Percentiles rank a stretch among this genome's conserved stretches.
phyloP scores from a whole-genome alignment of 2,113 vertebrate species.

The Thunnus maccoyii region DNA sequence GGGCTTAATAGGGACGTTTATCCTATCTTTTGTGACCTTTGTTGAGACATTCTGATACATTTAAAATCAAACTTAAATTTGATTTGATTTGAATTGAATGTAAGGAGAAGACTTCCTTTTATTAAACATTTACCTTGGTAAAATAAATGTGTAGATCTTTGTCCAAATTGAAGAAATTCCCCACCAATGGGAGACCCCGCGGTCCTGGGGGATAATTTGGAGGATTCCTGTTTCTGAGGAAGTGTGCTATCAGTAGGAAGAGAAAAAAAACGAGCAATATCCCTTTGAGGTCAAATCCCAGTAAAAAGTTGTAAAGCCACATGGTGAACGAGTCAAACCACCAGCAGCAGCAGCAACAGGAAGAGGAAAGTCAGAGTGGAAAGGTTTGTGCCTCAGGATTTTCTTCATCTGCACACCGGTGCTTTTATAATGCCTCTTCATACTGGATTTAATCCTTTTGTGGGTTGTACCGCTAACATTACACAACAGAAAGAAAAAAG shows the following conservation, averaged over 20 bases:
- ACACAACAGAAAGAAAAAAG: too few species aligned
- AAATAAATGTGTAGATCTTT: conserved; percentile 74
- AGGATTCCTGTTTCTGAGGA: conserved; percentile 77
- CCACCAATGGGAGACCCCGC: conserved; percentile 78
- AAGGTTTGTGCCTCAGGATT: not conserved
- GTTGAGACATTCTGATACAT: too few species aligned
- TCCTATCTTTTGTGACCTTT: too few species aligned
- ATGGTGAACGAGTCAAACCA: conserved; percentile 48
- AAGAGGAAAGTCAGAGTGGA: not conserved
- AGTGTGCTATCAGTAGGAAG: conserved; percentile 79
- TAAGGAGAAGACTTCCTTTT: not conserved
- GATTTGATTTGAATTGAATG: too few species aligned
- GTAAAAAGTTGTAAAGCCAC: conserved; percentile 70
- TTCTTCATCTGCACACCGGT: not conserved
- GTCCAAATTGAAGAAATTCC: conserved; percentile 73
- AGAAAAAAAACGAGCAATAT: conserved; percentile 75
- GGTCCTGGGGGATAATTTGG: conserved; percentile 85
- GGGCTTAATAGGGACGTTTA: too few species aligned
- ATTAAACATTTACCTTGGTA: conserved; percentile 61
- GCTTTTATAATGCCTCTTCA: not conserved
- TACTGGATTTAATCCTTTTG: not conserved
- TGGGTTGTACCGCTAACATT: too few species aligned
- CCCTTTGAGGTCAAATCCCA: conserved; percentile 61
- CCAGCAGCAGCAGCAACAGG: not conserved
- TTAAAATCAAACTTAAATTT: too few species aligned